Base-by-base conservation (phyloP, 1,140 invertebrate genomes). In the Aphaenogaster ashmeadi region DNA sequence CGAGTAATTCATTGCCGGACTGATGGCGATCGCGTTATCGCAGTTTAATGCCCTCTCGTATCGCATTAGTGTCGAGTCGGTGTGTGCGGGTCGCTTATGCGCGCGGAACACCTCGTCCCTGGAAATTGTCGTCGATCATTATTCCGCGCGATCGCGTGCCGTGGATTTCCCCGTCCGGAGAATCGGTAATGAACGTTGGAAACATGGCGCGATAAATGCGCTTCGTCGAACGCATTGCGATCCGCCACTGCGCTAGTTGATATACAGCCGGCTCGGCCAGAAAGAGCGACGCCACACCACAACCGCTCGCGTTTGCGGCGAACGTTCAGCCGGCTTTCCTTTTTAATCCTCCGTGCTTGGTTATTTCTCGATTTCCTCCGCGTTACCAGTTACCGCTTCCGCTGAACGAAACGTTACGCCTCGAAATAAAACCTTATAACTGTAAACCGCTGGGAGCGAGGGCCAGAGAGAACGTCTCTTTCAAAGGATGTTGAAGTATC, bases 21-120 rank as follows among this genome's bases (percentile, higher is more conserved):
- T 75, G 85, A 85, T 88, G 67, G 74, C 58, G 87, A 84, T 91
- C 79, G 78, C 78, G 91, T 92, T 92, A 92, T 92, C 90, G 86
- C 81, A 77, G 72, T 87, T 92, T 92, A 93, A 92, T 89, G 90
- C 86, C 88, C 89, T 78, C 84, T 84, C 54, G 69, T 84, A 47
- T 75, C 18, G 69, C 41, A 75, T 84, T 84, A 84, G 13, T 9
- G 38, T 50, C 54, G 54, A 50, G 41, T 47, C 36, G 62, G n/a
- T 27, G 41, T 15, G 33, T 18, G 21, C 13, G 9, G 15, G 15
- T 27, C 41, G 21, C 15, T 81, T 72, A 41, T 81, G 52, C 11
- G 41, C 80, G 67, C 54, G 27, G 15, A 54, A 44, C 47, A 47
- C 64, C 41, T 47, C 52, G 69, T 41, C 67, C 21, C 41, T 60